Base-by-base conservation (phyloP, 2,113 vertebrate species). In the Oenanthe oenanthe region DNA sequence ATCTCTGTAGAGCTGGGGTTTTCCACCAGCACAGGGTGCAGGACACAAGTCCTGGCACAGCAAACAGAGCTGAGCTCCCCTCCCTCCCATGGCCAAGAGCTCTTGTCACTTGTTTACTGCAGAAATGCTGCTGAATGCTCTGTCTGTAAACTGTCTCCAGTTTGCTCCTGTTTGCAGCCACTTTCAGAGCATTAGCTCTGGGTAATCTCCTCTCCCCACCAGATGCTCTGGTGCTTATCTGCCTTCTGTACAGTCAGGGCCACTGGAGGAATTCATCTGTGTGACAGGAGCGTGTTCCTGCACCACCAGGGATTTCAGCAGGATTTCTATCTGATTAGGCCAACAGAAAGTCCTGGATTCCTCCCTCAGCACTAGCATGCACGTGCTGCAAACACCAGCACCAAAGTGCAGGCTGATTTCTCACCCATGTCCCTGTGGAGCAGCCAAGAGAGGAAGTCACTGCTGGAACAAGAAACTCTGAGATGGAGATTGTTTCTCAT, bases 351-450 rank as follows among this genome's bases (percentile, higher is more conserved):
- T 17, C n/a, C n/a, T 54, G 31, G 32, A 47, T 92, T 76, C 32
- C 18, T 66, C 74, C 58, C 62, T 89, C 5, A 1, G 3, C 26
- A 72, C 29, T 6, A 16, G 20, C 38, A 3, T 0, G 10, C 40
- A 18, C 1, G 0, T 56, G 62, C 68, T 61, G 40, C 67, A 53
- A 16, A 12, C 74, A 36, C 47, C 90, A 24, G 26, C 73, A 34
- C 38, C 36, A 14, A 34, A 5, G 5, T 38, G 20, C 25, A 3
- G 0, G 0, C 38, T 48, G 7, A 2, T 22, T 75, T 57, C 65
- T 85, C 77, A 29, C 40, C 31, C 57, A 10, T 29, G 57, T 9
- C 36, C n/a, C 38, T 56, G 26, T 15, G 56, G 83, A 3, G 10
- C 10, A 61, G 62, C 66, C 50, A 51, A 8, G 67, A 51, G 47